Base-by-base conservation (phyloP, 2,113 vertebrate species). In the Psammodynastes pulverulentus region DNA sequence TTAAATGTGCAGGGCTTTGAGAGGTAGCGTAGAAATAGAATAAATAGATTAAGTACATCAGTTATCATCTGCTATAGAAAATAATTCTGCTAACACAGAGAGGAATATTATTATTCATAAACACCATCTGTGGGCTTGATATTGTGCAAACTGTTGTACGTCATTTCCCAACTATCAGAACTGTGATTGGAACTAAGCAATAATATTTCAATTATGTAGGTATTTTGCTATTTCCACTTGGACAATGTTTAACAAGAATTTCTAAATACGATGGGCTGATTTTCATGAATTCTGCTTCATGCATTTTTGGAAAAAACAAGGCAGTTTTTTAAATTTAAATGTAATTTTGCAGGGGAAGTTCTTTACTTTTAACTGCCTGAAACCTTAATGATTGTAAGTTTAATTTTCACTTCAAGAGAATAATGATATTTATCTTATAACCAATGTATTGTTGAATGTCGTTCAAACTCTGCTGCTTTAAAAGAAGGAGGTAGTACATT, bases 351-450 rank as follows among this genome's bases (percentile, higher is more conserved):
- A 93, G 0, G 39, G 21, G 67, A 58, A 94, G 9, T 87, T 90
- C 0, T 48, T 92, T 39, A 90, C 34, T 45, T 79, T 52, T 62
- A 45, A 39, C 72, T 29, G 17, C 39, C 26, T 72, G 13, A 87
- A 88, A 4, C 9, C 8, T 91, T 23, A 53, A 84, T 72, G 92
- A 84, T 85, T 91, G 86, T 15, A 88, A 89, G 29, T 87, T 79
- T n/a, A 51, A 86, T 86, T 48, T 48, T 86, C 46, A 48, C 2
- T 29, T 49, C 45, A 24, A 58, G 91, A 95, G 93, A 93, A 93
- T 45, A 84, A 92, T 91, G 56, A 93, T 93, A 39, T 58, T 45
- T 46, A 90, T 93, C 93, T 88, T 86, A 92, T 29, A 92, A 92
- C 49, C 88, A 95, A 84, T 84, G 88, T 93, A 85, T 95, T 43